Evolutionary conservation across 2,888 invertebrate species (phyloP).

Genomic region (Trissoscelio sp.): DNA sequence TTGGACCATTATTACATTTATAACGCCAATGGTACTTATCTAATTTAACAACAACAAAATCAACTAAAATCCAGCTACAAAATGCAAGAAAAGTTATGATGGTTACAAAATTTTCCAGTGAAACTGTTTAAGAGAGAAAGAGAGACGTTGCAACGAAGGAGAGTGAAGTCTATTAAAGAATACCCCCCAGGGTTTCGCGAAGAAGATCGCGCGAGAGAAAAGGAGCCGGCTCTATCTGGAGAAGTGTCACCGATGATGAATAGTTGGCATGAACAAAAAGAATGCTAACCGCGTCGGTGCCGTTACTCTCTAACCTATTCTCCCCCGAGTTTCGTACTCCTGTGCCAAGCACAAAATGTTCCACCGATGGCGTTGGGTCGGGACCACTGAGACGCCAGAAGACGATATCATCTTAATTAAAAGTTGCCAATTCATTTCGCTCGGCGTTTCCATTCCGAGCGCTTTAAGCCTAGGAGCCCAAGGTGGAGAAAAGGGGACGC

Average conservation of each 20-base stretch:
- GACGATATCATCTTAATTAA: conserved; percentile 83
- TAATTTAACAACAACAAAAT: too few species aligned
- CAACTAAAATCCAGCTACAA: too few species aligned
- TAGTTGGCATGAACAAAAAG: conserved; percentile 84
- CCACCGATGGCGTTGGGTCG: conserved; percentile 64
- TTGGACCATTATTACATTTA: too few species aligned
- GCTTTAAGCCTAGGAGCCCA: conserved; percentile 57
- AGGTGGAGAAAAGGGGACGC: conserved; percentile 60
- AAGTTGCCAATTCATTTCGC: conserved; percentile 83
- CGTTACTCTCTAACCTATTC: conserved; percentile 71
- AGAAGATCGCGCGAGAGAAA: conserved; percentile 68
- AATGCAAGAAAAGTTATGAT: not conserved
- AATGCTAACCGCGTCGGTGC: conserved; percentile 80
- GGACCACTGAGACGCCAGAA: conserved; percentile 72
- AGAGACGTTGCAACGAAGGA: conserved; percentile 9
- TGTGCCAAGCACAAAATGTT: conserved; percentile 66
- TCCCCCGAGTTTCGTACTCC: conserved; percentile 69
- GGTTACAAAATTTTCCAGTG: conserved; percentile 18
- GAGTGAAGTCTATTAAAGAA: conserved; percentile 82
- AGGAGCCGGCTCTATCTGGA: conserved; percentile 81
- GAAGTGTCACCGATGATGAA: conserved; percentile 84
- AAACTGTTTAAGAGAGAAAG: conserved; percentile 27
- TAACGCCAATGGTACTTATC: too few species aligned
- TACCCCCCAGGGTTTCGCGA: conserved; percentile 78
- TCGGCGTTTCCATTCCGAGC: conserved; percentile 76